Evolutionary conservation across 2,888 invertebrate species (phyloP), one percentile per base, ranked within the genome.

Genomic region (Pegoplata infirma): DNA sequence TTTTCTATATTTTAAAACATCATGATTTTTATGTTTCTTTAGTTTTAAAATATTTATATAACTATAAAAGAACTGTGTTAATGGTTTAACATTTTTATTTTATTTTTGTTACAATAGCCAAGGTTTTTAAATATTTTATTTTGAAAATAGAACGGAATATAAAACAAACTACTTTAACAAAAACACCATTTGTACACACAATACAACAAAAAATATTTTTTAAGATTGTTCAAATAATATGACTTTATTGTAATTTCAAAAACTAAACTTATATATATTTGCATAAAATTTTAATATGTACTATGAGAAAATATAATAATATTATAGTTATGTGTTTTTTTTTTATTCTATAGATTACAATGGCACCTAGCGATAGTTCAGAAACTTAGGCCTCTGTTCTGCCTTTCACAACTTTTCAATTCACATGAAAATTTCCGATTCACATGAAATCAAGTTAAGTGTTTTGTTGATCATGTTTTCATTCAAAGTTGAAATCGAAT

Each of bases 91-190:
- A 25, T 36, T 44, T 47, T 36, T 6, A 23, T 25, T 58, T 73
- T 5, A 1, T 51, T 36, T 72, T 49, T 49, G 23, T 63, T 76
- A 61, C 75, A 76, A 76, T 76, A 76, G 56, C 47, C 61, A 61
- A 63, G 55, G 40, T 63, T 47, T 55, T n/a, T n/a, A n/a, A n/a
- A n/a, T n/a, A n/a, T 61, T 68, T 66, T 16, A 40, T 40, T 40
- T 40, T 40, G 36, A 40, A 66, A 61, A 67, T 55, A 68, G 47
- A 44, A 49, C 12, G 23, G 51, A 32, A 71, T 61, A 16, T 17
- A 51, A 23, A 56, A 58, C 46, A 44, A 25, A 25, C 12, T 47
- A 47, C 28, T 61, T 59, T 46, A 21, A n/a, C n/a, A n/a, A n/a
- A n/a, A 59, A 59, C 36, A 68, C 12, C 25, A 67, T 61, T 75